Percentiles rank a stretch among this genome's conserved stretches.
Conservation (phyloP, 2,797 vertebrate species). For the Enteromius anoplus region DNA sequence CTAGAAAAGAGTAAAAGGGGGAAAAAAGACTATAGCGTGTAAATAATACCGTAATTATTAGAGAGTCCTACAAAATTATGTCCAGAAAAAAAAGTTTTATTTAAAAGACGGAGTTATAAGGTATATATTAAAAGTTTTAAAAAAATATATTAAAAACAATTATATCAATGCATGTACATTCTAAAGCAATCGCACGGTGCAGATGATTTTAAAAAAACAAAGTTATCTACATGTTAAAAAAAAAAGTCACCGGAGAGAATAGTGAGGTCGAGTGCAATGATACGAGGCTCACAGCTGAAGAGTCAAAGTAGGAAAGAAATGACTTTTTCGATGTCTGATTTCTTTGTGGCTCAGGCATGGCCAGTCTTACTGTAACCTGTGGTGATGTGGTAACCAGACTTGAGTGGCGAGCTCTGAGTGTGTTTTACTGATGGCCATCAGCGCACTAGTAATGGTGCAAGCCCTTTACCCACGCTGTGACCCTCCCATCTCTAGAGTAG, state of each 20-base stretch:
- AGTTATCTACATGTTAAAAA: conserved; percentile 75
- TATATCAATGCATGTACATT: conserved; percentile 85
- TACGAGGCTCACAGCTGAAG: conserved; percentile 70
- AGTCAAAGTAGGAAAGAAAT: conserved; percentile 55
- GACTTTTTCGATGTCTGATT: conserved; percentile 69
- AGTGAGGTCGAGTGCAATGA: conserved; percentile 58
- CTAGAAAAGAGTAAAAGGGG: conserved; percentile 63
- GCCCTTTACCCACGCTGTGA: conserved; percentile 59
- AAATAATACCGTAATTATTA: conserved; percentile 80
- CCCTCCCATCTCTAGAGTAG: conserved; percentile 85
- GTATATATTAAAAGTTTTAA: conserved; percentile 73
- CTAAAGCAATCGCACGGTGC: conserved; percentile 86
- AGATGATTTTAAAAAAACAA: conserved; percentile 69
- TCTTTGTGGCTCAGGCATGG: conserved; percentile 84
- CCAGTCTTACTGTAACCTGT: conserved; percentile 82
- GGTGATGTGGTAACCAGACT: conserved; percentile 69
- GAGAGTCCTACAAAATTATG: conserved; percentile 74
- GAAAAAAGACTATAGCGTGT: conserved; percentile 71
- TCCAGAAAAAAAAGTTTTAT: conserved; percentile 78
- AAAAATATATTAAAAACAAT: conserved; percentile 52
- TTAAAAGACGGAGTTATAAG: conserved; percentile 73
- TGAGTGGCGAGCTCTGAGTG: conserved; percentile 53
- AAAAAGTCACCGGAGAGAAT: conserved; percentile 52
- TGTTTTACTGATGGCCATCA: conserved; percentile 48
- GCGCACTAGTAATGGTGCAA: conserved; percentile 46